Evolutionary conservation across 2,888 invertebrate species (phyloP).

Genomic region (Arenicola marina): DNA sequence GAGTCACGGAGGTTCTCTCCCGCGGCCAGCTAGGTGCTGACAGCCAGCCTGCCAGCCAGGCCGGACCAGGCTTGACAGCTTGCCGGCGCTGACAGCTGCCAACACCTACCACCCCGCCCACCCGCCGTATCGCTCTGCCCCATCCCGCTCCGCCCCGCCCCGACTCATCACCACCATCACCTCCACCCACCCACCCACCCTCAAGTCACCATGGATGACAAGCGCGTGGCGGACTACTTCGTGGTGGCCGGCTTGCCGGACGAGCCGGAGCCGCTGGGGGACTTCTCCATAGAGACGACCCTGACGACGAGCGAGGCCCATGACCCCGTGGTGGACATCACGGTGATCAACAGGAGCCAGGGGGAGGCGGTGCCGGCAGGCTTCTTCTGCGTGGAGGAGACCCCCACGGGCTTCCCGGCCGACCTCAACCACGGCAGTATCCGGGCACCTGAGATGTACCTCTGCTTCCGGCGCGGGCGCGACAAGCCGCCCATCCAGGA

Average conservation of each 20-base stretch:
- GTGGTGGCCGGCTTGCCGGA: conserved; percentile 92
- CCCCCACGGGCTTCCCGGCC: conserved; percentile 76
- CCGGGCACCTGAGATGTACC: conserved; percentile 87
- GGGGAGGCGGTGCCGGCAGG: conserved; percentile 72
- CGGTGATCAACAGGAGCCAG: conserved; percentile 72
- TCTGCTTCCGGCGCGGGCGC: conserved; percentile 88
- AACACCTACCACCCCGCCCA: too few relatives aligned
- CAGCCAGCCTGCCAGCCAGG: too few relatives aligned
- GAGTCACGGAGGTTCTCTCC: too few relatives aligned
- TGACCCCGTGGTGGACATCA: conserved; percentile 95
- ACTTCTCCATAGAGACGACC: conserved; percentile 75
- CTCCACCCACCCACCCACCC: too few relatives aligned
- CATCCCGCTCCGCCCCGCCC: too few relatives aligned
- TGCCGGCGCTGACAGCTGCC: too few relatives aligned
- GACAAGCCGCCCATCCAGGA: conserved; percentile 97
- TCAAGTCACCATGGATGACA: conserved; percentile 57
- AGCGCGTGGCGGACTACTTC: conserved; percentile 90
- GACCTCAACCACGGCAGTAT: conserved; percentile 97
- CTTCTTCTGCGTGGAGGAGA: conserved; percentile 52
- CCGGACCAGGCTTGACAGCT: too few relatives aligned
- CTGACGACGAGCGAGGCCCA: conserved; percentile 72
- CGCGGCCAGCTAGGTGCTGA: too few relatives aligned
- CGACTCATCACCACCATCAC: too few relatives aligned
- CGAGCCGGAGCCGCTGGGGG: conserved; percentile 68
- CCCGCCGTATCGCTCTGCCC: too few relatives aligned